Evolutionary conservation across 2,797 vertebrate genomes (phyloP), one percentile per base, ranked within the genome.

Genomic region (Danio kyathit): DNA sequence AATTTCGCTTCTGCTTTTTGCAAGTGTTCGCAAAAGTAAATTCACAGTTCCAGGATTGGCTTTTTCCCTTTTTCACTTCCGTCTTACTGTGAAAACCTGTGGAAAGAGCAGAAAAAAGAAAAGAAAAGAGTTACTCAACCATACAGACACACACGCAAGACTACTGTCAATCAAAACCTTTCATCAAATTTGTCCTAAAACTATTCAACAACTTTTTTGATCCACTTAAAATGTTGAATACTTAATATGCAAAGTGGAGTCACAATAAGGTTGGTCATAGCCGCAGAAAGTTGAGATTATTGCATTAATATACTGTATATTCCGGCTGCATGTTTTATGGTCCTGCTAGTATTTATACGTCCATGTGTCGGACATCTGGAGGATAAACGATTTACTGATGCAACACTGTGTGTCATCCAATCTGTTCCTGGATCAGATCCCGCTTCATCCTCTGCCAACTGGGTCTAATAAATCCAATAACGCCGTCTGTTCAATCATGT

Each of bases 31-130:
- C 79, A 12, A 43, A 67, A 49, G 0, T 9, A 14, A n/a, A 60
- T 59, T 74, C 76, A 75, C 51, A 13, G 80, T 46, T 48, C 46
- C 7, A 13, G 74, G 60, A 48, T 40, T 5, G n/a, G 3, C 7
- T 4, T 67, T 29, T 29, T 46, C 43, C 19, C 66, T 51, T 73
- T 51, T 63, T 40, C n/a, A 6, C 4, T 74, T 44, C 8, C 19
- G 19, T 11, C 40, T 13, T 3, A 17, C 29, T 5, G 57, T 11
- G 17, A 4, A 76, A 40, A 76, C 61, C 74, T 76, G 61, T 11
- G 14, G 43, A 77, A 40, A 77, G 41, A 77, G 41, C 12, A 29
- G n/a, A n/a, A n/a, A n/a, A n/a, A n/a, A n/a, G n/a, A n/a, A 44
- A 73, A 59, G 7, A 40, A 40, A 48, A 17, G 14, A 5, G 38